Evolutionary conservation across 2,113 vertebrate species (phyloP).

Genomic region (Corythaixoides concolor): DNA sequence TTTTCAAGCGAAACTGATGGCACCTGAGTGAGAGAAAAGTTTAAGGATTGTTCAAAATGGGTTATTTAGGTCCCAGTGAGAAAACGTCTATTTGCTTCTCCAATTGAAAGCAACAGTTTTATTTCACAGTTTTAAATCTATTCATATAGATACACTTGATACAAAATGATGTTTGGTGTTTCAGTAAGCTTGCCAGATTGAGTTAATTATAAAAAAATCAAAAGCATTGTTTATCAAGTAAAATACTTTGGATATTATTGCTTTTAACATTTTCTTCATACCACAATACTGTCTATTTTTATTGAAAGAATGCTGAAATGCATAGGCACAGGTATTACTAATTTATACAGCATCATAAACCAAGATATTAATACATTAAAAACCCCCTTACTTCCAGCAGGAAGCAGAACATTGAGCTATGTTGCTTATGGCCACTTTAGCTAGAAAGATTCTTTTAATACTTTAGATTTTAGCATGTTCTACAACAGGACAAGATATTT

Average conservation of each 20-base stretch:
- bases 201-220: not conserved
- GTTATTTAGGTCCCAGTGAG: not conserved
- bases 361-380: not conserved
- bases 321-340: not conserved
- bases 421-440: not conserved
- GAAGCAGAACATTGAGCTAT: not conserved
- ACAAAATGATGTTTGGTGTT: not conserved
- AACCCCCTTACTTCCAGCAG: not conserved
- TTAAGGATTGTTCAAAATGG: not conserved
- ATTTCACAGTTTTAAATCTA: not conserved
- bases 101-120: not conserved
- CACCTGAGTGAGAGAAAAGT: conserved; percentile 68
- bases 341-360: not conserved
- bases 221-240: not conserved
- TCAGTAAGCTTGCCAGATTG: not conserved
- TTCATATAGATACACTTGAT: not conserved
- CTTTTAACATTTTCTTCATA: not conserved
- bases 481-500: not conserved
- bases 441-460: not conserved
- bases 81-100: not conserved
- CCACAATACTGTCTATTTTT: not conserved
- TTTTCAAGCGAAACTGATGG: conserved; percentile 75
- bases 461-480: not conserved
- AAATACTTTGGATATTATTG: not conserved
- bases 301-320: not conserved